Evolutionary conservation across 2,113 vertebrate genomes (phyloP), one percentile per base, ranked within the genome.

Genomic region (Calypte anna): DNA sequence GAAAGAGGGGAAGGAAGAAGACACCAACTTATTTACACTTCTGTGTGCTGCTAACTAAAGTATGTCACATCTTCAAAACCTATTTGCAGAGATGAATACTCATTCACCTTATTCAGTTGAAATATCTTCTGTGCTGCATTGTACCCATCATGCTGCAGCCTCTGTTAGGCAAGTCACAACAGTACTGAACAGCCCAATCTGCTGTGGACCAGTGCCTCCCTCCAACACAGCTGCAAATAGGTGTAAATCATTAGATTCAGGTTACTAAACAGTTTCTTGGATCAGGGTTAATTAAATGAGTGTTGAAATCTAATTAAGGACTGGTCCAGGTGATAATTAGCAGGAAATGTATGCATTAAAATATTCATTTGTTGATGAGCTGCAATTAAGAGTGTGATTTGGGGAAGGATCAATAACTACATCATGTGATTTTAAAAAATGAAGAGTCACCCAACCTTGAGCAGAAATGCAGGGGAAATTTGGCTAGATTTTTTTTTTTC

Each of bases 341-440:
- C 94, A 97, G 97, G 97, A 97, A 97, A 97, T 97, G 97, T 98
- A 97, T 96, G 94, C 96, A 97, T 97, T 97, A 97, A 97, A 97
- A 96, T 97, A 97, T 97, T 97, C 95, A 96, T 95, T 97, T 96
- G 97, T 97, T 96, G 82, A 97, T 97, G 96, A 96, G 96, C 91
- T 93, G 96, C 96, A 97, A 97, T 97, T 97, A 97, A 90, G 96
- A 96, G 86, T 91, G 87, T 90, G 91, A 96, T 97, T 97, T 91
- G 88, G 79, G 90, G 55, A 97, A 96, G 77, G 94, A 97, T 97
- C 97, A 94, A 97, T 97, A 97, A 73, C 93, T 93, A 75, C 62
- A 80, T 70, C 82, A 68, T 73, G 88, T 91, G 85, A 88, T 91
- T 55, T 77, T 84, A 92, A 95, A 94, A 94, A 90, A 92, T 57